Evolutionary conservation across 2,888 invertebrate species (phyloP), one percentile per base, ranked within the genome.

Genomic region (Cordilura impudica): DNA sequence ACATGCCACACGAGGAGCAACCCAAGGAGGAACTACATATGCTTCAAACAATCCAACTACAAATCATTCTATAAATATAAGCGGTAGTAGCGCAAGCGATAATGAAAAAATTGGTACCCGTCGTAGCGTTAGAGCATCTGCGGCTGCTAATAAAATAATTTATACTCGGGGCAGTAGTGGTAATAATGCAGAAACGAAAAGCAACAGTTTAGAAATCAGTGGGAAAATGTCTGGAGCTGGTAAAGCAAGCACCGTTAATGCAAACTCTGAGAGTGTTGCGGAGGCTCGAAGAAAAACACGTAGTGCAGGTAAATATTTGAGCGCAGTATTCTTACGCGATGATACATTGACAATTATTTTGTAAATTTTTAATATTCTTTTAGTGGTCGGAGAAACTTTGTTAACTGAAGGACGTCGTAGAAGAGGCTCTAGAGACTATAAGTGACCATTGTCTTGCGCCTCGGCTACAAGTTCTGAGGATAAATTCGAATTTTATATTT

Each of bases 371-470:
- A 14, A 21, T 18, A 10, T 49, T 8, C 12, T 83, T 84, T 14
- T 51, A 88, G 88, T 87, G 78, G 88, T 89, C 77, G 87, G 87
- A 31, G 89, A 89, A 81, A 84, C 86, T 31, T 84, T 86, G 81
- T 58, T 88, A 79, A 87, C 85, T 78, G 89, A 89, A 84, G 88
- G 88, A 82, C 87, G 89, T 84, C 91, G 94, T 86, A 91, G 94
- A 88, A 93, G 94, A 87, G 91, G 92, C 84, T 94, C 93, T 82
- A 93, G 94, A 89, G 94, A 94, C 91, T 93, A 92, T 91, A 94
- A 94, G 94, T 94, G 94, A 94, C 92, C 91, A 90, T 87, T 90
- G 91, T 91, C 91, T 90, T 89, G 90, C 89, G 89, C 88, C 88
- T 88, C 90, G 90, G 87, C 89, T 88, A 89, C 84, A 81, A 83